Conservation (phyloP, 2,888 invertebrate genomes). For the Brachyptera putata region DNA sequence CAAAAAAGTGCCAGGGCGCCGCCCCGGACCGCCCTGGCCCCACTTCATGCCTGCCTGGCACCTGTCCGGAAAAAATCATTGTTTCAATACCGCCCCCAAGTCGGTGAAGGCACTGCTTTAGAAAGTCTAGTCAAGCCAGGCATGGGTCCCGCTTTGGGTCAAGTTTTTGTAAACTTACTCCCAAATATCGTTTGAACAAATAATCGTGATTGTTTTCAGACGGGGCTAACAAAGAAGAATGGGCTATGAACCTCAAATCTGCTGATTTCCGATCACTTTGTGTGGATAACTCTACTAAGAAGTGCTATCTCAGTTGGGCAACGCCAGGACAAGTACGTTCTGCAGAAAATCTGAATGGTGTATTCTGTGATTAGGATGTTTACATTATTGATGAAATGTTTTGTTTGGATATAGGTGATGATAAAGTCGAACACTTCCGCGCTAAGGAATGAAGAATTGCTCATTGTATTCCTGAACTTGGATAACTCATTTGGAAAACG, state of each 20-base stretch:
- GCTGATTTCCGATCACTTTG: slow-evolving; percentile 56
- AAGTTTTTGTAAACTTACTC: too few relatives aligned
- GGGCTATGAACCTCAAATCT: slow-evolving; percentile 43
- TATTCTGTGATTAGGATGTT: background rate
- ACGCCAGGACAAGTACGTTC: slow-evolving; percentile 50
- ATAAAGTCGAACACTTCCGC: slow-evolving; percentile 52
- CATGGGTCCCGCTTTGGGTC: too few relatives aligned
- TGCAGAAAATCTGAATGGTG: background rate
- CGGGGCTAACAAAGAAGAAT: slow-evolving; percentile 48
- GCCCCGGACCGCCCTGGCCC: too few relatives aligned
- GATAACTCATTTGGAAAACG: slow-evolving; percentile 67
- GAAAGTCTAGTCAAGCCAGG: too few relatives aligned
- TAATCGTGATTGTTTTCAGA: slow-evolving; percentile 42
- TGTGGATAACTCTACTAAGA: slow-evolving; percentile 37
- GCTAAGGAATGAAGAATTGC: slow-evolving; percentile 61
- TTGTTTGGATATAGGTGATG: slow-evolving; percentile 50
- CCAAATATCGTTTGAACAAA: too few relatives aligned
- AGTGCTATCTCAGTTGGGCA: slow-evolving; percentile 58
- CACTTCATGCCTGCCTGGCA: too few relatives aligned
- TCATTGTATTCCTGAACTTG: slow-evolving; percentile 63
- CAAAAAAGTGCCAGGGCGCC: too few relatives aligned
- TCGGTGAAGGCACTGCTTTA: too few relatives aligned
- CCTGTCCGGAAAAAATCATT: too few relatives aligned
- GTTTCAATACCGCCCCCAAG: too few relatives aligned
- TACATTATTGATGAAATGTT: background rate